Evolutionary conservation across 1,140 invertebrate species (phyloP).

Genomic region (Drosophila subobscura): DNA sequence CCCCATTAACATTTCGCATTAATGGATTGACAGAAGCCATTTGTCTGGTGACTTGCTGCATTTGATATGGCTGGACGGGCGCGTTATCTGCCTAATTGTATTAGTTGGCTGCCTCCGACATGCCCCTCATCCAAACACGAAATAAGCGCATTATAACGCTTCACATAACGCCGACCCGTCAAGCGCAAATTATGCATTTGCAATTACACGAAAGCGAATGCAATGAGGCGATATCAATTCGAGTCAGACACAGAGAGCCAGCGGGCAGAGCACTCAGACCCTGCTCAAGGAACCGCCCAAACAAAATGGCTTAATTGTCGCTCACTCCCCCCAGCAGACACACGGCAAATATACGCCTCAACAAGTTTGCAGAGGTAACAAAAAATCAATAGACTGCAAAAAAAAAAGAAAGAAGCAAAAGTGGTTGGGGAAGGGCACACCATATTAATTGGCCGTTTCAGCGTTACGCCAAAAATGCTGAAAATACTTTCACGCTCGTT

Average conservation of each 20-base stretch:
- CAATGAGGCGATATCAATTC: constrained; percentile 73
- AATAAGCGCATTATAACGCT: constrained; percentile 77
- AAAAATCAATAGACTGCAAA: constrained; percentile 70
- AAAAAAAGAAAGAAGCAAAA: not conserved
- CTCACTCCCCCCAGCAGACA: constrained; percentile 11
- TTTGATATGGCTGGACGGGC: constrained; percentile 57
- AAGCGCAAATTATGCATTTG: constrained; percentile 70
- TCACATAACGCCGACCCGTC: constrained; percentile 56
- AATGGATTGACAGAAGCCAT: constrained; percentile 14
- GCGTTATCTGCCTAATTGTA: constrained; percentile 72
- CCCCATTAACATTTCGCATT: constrained; percentile 24
- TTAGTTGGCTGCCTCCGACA: constrained; percentile 46
- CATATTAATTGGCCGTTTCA: constrained; percentile 75
- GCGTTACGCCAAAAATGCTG: constrained; percentile 66
- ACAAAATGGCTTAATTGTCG: constrained; percentile 72
- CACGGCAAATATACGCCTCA: constrained; percentile 41
- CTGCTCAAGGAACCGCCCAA: not conserved
- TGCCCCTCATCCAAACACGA: constrained; percentile 27
- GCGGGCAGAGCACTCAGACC: not conserved
- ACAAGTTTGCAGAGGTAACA: constrained; percentile 60
- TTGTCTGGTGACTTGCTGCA: constrained; percentile 19
- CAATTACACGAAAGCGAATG: constrained; percentile 62
- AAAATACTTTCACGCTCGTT: constrained; percentile 79
- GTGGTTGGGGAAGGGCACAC: constrained; percentile 6
- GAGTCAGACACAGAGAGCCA: constrained; percentile 4